These are phyloP conservation scores for Luscinia luscinia DNA, from an alignment of 2,797 vertebrate genomes.

Conservation along the genomic window DNA sequence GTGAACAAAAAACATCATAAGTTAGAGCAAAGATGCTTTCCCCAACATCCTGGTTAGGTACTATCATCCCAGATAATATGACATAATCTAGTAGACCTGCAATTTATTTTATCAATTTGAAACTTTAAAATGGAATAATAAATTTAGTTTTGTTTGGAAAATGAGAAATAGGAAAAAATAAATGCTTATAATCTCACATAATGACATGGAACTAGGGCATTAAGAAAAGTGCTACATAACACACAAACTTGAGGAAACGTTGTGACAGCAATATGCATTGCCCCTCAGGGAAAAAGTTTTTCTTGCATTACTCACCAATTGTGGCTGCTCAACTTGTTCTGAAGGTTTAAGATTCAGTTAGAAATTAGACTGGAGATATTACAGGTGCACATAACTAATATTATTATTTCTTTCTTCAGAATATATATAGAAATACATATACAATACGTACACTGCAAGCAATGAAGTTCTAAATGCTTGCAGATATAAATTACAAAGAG, in stretches of 20 bases:
- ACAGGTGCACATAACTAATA: background rate
- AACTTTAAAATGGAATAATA: background rate
- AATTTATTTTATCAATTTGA: background rate
- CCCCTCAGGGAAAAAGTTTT: background rate
- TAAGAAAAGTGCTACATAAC: background rate
- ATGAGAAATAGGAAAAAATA: background rate
- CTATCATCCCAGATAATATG: background rate
- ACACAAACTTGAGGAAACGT: background rate
- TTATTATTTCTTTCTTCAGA: background rate
- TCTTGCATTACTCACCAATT: background rate
- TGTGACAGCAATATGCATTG: background rate
- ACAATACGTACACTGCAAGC: rapidly evolving
- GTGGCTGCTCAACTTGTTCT: background rate
- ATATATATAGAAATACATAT: background rate
- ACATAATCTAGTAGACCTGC: background rate
- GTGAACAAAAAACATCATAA: background rate
- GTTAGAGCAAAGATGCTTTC: background rate
- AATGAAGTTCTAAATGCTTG: background rate
- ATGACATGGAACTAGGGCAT: background rate
- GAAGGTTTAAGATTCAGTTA: background rate
- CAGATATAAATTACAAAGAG: background rate
- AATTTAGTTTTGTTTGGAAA: background rate
- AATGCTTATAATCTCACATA: background rate
- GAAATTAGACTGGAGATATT: background rate
- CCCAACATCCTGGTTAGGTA: background rate